phyloP scores from a whole-genome alignment of 2,888 invertebrate genomes.

The Drosophila falleni region DNA sequence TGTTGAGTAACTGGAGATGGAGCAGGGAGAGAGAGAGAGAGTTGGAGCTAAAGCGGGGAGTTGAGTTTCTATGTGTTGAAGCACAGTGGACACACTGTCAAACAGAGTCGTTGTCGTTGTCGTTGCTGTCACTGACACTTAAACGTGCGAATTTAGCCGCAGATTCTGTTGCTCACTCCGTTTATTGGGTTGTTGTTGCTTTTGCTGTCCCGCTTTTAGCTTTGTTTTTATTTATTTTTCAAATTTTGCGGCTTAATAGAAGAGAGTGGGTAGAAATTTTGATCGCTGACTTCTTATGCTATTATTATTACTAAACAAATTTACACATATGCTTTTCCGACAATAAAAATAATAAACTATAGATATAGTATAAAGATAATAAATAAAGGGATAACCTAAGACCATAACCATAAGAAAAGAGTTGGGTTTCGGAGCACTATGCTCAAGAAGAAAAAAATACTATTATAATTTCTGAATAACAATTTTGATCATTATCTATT shows the following conservation, averaged over 20 bases:
- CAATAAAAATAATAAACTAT: too few species aligned
- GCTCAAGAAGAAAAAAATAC: too few species aligned
- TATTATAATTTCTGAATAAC: too few species aligned
- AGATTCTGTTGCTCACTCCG: constrained; percentile 44
- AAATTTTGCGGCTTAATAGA: constrained; percentile 25
- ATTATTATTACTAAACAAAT: too few species aligned
- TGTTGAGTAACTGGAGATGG: constrained; percentile 25
- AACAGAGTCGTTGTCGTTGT: constrained; percentile 28
- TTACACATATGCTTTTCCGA: too few species aligned
- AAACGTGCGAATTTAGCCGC: constrained; percentile 63
- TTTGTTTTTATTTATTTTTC: constrained; percentile 59
- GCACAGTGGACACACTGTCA: constrained; percentile 51
- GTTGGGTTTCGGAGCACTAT: too few species aligned
- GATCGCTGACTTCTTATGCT: too few species aligned
- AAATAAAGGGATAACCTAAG: too few species aligned
- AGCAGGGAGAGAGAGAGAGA: constrained; percentile 4
- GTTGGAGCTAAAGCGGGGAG: neutral
- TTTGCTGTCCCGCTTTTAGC: constrained; percentile 44
- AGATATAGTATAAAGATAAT: too few species aligned
- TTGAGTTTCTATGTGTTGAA: constrained; percentile 9
- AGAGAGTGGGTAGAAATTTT: neutral
- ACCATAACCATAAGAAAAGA: too few species aligned
- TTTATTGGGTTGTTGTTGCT: constrained; percentile 20
- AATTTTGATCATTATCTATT: too few species aligned
- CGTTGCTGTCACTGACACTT: constrained; percentile 59